phyloP scores from a whole-genome alignment of 2,113 vertebrate species.

The Cervus canadensis region DNA sequence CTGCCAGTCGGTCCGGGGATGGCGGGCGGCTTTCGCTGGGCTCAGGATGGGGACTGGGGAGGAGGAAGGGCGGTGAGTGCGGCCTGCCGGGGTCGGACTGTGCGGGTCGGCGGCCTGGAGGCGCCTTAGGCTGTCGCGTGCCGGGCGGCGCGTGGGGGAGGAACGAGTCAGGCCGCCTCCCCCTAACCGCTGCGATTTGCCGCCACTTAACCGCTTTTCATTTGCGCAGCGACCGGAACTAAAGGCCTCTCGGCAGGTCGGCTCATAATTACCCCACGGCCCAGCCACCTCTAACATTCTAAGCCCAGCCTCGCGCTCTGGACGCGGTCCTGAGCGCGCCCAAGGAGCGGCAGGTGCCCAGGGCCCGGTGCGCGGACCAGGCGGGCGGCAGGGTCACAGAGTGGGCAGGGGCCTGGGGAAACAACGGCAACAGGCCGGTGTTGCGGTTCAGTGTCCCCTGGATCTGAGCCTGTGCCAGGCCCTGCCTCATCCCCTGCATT shows the following conservation, averaged over 20 bases:
- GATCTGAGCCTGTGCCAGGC: fast-evolving
- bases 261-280: constrained; percentile 85
- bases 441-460: neutral
- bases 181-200: constrained; percentile 89
- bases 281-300: neutral
- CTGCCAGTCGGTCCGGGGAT: neutral
- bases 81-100: fast-evolving
- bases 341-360: neutral
- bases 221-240: constrained; percentile 96
- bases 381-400: fast-evolving
- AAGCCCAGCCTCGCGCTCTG: fast-evolving
- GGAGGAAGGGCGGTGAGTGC: neutral
- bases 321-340: fast-evolving
- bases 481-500: neutral
- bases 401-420: neutral
- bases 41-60: neutral
- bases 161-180: neutral
- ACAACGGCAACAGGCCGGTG: fast-evolving
- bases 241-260: constrained; percentile 90
- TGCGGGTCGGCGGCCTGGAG: neutral
- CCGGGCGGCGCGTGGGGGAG: neutral
- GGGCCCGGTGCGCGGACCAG: fast-evolving
- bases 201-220: constrained; percentile 98
- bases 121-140: neutral
- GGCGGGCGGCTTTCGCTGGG: neutral